Base-by-base conservation (phyloP, 2,113 vertebrate genomes). In the Ramphastos sulfuratus region DNA sequence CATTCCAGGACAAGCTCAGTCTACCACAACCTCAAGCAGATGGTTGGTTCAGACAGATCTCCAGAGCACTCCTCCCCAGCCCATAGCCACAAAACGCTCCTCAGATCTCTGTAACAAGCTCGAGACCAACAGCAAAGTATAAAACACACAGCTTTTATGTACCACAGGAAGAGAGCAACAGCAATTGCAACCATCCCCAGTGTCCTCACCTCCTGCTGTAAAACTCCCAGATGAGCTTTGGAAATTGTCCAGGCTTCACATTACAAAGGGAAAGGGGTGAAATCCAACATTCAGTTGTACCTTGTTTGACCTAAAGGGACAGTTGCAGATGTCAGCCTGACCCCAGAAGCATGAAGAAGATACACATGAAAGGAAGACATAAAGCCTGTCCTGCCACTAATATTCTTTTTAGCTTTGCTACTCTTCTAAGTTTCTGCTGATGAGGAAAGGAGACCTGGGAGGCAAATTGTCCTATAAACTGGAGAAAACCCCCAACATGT, bases 91-190 rank as follows among this genome's bases (percentile, higher is more conserved):
- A 86, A 77, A 85, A 67, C 21, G 37, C 35, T 94, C 56, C 65
- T 54, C 12, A 11, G 42, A 42, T 65, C 56, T 75, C 44, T 54
- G 28, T 86, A 90, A 86, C 17, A 77, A 81, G 54, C 79, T 54
- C 0, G 17, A 90, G 79, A 81, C 56, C 64, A 83, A 74, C 56
- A 87, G 42, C 79, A 87, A 88, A 73, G 75, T 92, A 83, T n/a
- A 95, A 94, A 94, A 94, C 60, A 33, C 42, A 59, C 63, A 69
- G 78, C n/a, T 91, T 92, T 92, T 72, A 16, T 44, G 35, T 89
- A 39, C 55, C 71, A 50, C 65, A 75, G 87, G 75, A 92, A 94
- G 39, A 50, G 15, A 87, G 37, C 31, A 37, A 73, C 16, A 71
- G 69, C 75, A 80, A 67, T 60, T 2, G 4, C 60, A 74, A 60